Conservation (phyloP, 1,140 invertebrate species). For the Zaprionus vittiger region DNA sequence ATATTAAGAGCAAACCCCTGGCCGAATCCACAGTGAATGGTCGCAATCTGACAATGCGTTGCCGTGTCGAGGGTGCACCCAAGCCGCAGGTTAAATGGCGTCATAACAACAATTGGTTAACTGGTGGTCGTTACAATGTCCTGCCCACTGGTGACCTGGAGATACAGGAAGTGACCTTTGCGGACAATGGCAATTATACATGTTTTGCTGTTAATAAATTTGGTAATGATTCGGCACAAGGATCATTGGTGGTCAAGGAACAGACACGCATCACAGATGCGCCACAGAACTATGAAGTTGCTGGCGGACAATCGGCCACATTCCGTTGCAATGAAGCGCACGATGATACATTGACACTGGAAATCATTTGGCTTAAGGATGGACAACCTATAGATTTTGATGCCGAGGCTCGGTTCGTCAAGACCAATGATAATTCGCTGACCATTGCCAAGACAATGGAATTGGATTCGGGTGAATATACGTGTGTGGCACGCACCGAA, state of each 20-base stretch:
- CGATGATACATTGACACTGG: slow-evolving; percentile 91
- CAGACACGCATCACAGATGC: slow-evolving; percentile 93
- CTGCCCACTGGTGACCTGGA: slow-evolving; percentile 92
- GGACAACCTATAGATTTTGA: slow-evolving; percentile 95
- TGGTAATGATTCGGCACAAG: slow-evolving; percentile 90
- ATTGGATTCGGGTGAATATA: slow-evolving; percentile 97
- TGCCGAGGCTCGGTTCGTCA: slow-evolving; percentile 91
- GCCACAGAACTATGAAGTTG: slow-evolving; percentile 95
- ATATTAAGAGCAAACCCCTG: slow-evolving; percentile 93
- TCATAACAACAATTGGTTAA: slow-evolving; percentile 88
- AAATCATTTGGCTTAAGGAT: slow-evolving; percentile 95
- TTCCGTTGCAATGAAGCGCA: slow-evolving; percentile 96
- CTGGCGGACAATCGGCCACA: slow-evolving; percentile 94
- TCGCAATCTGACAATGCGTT: slow-evolving; percentile 92
- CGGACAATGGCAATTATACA: slow-evolving; percentile 94
- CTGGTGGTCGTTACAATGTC: slow-evolving; percentile 91
- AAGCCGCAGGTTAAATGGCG: slow-evolving; percentile 98
- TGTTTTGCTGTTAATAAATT: slow-evolving; percentile 98
- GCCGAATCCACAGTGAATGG: slow-evolving; percentile 93
- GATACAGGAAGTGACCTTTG: slow-evolving; percentile 92
- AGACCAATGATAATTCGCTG: slow-evolving; percentile 95
- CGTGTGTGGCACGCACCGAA: slow-evolving; percentile 96
- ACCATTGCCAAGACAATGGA: slow-evolving; percentile 97
- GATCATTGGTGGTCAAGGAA: slow-evolving; percentile 92
- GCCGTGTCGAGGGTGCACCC: slow-evolving; percentile 97